Evolutionary conservation across 2,797 vertebrate species (phyloP), one percentile per base, ranked within the genome.

Genomic region (Coregonus suidteri): DNA sequence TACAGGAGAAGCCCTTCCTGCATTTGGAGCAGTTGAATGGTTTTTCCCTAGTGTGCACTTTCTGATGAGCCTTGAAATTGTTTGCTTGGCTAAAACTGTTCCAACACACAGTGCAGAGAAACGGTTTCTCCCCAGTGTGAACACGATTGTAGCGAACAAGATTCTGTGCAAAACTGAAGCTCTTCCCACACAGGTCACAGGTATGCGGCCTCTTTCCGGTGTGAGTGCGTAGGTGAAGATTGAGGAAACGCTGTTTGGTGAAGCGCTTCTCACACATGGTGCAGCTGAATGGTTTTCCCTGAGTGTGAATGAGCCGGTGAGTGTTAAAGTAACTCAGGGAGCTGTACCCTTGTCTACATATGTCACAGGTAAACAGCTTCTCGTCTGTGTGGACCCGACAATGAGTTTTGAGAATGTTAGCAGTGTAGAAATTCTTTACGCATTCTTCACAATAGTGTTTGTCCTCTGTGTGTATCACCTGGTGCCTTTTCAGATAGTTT

Each of bases 101-200:
- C 7, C 85, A 78, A 0, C 92, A 93, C 35, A 83, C 6, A 34
- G 0, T 0, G 59, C 91, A 93, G 9, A 71, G 35, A 0, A 87
- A 93, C 0, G 89, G 91, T n/a, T 84, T 89, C 64, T 92, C 91
- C 0, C 90, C 90, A 0, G 82, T 90, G 88, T 93, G 92, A 1
- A 89, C 53, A 0, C 90, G 88, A n/a, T 81, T 86, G 84, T 93
- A 90, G 15, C 84, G 52, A 37, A 67, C 56, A 1, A 93, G 86
- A 83, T 90, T 90, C 20, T 88, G 86, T 1, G 77, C 80, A 0
- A 89, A 88, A n/a, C 83, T 84, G 62, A 93, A 93, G 14, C 67
- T 81, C 51, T 81, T 84, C 30, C 85, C 86, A 0, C 91, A 92
- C 15, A 87, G 76, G 56, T 80, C 85, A 25, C 91, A 92, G 7